Base-by-base conservation (phyloP, 1,140 invertebrate species). In the Brachionus rotundiformis region DNA sequence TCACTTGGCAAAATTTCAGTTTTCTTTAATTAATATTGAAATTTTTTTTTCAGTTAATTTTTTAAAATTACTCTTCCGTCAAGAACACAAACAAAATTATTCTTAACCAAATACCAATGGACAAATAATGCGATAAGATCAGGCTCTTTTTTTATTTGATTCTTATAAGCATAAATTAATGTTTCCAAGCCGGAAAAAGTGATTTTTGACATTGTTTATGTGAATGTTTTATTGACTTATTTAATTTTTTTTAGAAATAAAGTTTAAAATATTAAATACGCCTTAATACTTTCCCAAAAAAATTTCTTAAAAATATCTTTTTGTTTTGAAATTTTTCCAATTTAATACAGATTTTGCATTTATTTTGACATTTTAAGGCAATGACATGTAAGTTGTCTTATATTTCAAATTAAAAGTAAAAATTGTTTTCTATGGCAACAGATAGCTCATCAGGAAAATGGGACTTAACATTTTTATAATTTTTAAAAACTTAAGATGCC, bases 81-180 rank as follows among this genome's bases (percentile, higher is more conserved):
- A 44, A 73, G 36, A 13, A 73, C 68, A 73, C 68, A 73, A 13
- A 44, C 16, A 44, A 73, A 73, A 8, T 19, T 39, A 27, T 73
- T 44, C 44, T 47, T 73, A 11, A 73, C 68, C 19, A 73, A 25
- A 73, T 73, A 73, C 68, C 68, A 73, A 73, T 73, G 68, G 0
- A 73, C 68, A 73, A 73, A 73, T 11, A 73, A 16, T 44, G 25
- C 68, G 36, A 73, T 73, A 27, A 73, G 23, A 44, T 73, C 68
- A 73, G 68, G 44, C 25, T 73, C 68, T n/a, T 27, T 27, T 73
- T 44, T 73, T 2, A 73, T 23, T 44, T 73, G 68, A 73, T 44
- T 44, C n/a, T 44, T 73, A 44, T n/a, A 73, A 2, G 68, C 68
- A 44, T 73, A 47, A 44, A 44, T 3, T 44, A 16, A 73, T 13